Conservation (phyloP, 2,888 invertebrate genomes). For the Thyatira batis region DNA sequence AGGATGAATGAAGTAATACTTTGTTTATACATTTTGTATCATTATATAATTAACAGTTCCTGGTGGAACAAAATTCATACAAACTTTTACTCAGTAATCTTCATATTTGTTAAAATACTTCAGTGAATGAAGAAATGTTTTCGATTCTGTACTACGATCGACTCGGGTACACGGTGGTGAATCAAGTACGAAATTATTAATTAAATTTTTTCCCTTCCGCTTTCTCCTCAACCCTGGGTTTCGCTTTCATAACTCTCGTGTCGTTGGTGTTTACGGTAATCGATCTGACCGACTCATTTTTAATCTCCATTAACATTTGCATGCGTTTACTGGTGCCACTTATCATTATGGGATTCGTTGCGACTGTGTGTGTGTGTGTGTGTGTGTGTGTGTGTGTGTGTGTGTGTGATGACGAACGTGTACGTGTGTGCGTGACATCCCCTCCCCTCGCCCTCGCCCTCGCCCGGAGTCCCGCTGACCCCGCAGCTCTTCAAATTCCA, state of each 20-base stretch:
- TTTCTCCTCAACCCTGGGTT: constrained; percentile 61
- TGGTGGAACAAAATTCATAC: too few species aligned
- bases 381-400: constrained; percentile 23
- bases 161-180: background rate
- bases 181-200: constrained; percentile 31
- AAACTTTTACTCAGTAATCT: background rate
- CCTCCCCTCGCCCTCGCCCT: constrained; percentile 23
- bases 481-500: constrained; percentile 82
- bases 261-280: constrained; percentile 67
- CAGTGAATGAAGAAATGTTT: background rate
- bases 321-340: constrained; percentile 44
- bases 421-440: constrained; percentile 37
- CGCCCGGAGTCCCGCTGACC: constrained; percentile 63
- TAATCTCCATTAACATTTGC: constrained; percentile 56
- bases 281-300: constrained; percentile 50
- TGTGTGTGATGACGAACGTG: constrained; percentile 21
- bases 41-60: background rate
- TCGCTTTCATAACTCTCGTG: constrained; percentile 68
- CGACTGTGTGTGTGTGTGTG: constrained; percentile 27
- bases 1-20: too few species aligned
- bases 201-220: constrained; percentile 44
- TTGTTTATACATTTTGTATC: too few species aligned
- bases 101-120: background rate
- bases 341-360: constrained; percentile 42
- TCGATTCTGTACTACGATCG: background rate